Percentiles rank a stretch among this genome's conserved stretches.
Evolutionary conservation across 2,888 invertebrate genomes (phyloP).

Genomic region (Tiliacea aurago): DNA sequence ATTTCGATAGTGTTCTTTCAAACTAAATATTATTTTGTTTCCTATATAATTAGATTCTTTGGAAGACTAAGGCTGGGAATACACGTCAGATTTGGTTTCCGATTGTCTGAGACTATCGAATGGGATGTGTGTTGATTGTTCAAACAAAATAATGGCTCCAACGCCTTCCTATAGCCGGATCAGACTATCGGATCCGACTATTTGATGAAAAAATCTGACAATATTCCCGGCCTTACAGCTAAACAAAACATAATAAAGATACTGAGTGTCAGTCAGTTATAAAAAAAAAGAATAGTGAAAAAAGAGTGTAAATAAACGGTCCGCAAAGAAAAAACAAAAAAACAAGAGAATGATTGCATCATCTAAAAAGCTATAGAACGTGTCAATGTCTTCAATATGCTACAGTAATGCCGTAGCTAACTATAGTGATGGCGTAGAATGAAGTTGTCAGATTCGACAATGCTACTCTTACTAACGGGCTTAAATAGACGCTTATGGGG

Average conservation of each 20-base stretch:
- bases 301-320: not conserved
- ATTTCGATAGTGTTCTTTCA: not conserved
- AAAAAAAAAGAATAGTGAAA: not conserved
- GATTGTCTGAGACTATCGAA: too few relatives aligned
- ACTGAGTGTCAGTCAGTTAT: not conserved
- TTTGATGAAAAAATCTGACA: too few relatives aligned
- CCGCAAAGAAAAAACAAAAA: not conserved
- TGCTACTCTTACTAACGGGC: not conserved
- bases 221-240: too few relatives aligned
- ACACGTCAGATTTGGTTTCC: too few relatives aligned
- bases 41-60: not conserved
- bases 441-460: not conserved
- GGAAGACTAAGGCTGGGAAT: too few relatives aligned
- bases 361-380: not conserved
- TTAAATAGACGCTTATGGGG: too few relatives aligned
- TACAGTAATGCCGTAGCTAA: not conserved
- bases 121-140: too few relatives aligned
- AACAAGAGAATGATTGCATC: not conserved
- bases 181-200: too few relatives aligned
- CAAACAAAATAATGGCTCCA: too few relatives aligned
- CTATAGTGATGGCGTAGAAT: not conserved
- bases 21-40: not conserved
- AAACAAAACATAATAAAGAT: not conserved
- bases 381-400: not conserved
- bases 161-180: too few relatives aligned